phyloP scores from a whole-genome alignment of 2,113 vertebrate species.

The Pterocles orientalis region DNA sequence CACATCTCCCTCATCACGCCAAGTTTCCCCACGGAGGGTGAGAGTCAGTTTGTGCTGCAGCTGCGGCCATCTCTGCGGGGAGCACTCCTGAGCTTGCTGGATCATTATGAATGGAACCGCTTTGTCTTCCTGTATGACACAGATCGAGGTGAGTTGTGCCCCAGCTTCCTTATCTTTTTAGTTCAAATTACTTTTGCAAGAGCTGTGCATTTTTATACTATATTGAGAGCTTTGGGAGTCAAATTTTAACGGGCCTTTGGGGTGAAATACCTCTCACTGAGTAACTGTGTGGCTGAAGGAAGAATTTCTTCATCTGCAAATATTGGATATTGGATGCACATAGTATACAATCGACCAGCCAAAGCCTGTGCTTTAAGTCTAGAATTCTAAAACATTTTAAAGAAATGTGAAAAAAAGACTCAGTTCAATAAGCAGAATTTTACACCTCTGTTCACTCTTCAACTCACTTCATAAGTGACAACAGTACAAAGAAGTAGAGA shows the following conservation, averaged over 20 bases:
- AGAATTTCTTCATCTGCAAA: neutral
- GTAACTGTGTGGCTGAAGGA: neutral
- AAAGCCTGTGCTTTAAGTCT: neutral
- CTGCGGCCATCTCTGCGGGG: constrained; percentile 92
- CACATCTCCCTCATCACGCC: constrained; percentile 98
- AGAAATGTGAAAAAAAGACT: neutral
- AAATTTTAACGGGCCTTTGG: neutral
- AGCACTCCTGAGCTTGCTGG: constrained; percentile 90
- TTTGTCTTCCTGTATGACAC: constrained; percentile 98
- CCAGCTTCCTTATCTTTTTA: neutral
- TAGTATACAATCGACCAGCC: neutral
- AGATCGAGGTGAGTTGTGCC: constrained; percentile 85
- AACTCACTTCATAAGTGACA: fast-evolving
- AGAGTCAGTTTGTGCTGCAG: constrained; percentile 97
- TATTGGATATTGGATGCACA: neutral
- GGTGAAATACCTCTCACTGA: neutral
- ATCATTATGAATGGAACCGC: constrained; percentile 95
- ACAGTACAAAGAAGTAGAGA: neutral
- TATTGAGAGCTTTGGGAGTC: neutral
- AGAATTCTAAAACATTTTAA: neutral
- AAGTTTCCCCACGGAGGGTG: constrained; percentile 94
- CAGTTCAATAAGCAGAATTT: neutral
- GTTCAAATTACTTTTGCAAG: neutral
- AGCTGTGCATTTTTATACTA: neutral
- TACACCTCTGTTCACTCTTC: neutral